Evolutionary conservation across 37 sponge, comb jelly and placozoan genomes (phyloP), one percentile per base, ranked within the genome.

Genomic region (Ianthella basta): DNA sequence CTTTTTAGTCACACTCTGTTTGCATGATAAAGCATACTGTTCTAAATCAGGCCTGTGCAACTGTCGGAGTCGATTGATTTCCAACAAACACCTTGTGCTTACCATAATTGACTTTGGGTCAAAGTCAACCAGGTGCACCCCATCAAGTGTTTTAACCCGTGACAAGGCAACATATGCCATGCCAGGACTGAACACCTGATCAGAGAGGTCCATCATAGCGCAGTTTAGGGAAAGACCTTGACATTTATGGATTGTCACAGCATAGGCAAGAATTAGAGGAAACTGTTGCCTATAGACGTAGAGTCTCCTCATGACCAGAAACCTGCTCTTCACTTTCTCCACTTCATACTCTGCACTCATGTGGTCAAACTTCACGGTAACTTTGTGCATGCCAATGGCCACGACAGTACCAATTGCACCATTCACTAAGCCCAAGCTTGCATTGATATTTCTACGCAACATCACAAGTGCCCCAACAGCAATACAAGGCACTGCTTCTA

Each of bases 141-240:
- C 73, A 3, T 32, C 73, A 23, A 90, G 82, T 30, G 77, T 68
- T 79, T 50, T 80, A 4, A 87, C 88, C 55, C 88, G 50, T 24
- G 88, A 87, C 29, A 91, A 32, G 32, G 91, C 91, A 0, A 91
- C 88, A 70, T 91, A 91, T 27, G 89, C 86, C 89, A 84, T 79
- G 30, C 92, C 86, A 23, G 55, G 38, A 35, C 68, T 44, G 77
- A 91, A 91, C 13, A 88, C 63, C 23, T 59, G 16, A 27, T 85
- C 57, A 20, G 85, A 83, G 6, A 92, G 89, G 60, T 92, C 93
- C 12, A 84, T 60, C 21, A 92, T 86, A 21, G 87, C 93, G 80
- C 70, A 83, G 44, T 86, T 73, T 20, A 92, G 57, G 6, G 86
- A 85, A 40, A 89, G 56, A 15, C 90, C 85, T 44, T 89, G 90